Conservation (phyloP, 2,797 vertebrate genomes). For the Melanotaenia pygmaea region DNA sequence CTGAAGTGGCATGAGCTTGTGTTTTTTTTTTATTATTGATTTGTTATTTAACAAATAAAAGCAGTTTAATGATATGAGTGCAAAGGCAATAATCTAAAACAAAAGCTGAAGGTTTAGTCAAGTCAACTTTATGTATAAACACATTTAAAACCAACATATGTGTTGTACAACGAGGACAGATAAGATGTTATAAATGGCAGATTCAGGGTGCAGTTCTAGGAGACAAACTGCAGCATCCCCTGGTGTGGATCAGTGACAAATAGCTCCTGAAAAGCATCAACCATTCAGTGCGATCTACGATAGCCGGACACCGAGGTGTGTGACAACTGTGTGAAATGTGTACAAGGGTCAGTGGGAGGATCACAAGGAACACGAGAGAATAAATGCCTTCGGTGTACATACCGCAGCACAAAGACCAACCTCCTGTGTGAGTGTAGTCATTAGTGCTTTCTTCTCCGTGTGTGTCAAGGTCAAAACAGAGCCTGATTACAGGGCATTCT, state of each 20-base stretch:
- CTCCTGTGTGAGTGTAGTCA: constrained; percentile 73
- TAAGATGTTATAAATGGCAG: neutral
- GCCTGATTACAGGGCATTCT: constrained; percentile 81
- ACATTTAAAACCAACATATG: no score
- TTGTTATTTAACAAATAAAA: neutral
- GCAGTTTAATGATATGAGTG: neutral
- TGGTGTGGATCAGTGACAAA: constrained; percentile 52
- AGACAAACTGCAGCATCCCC: constrained; percentile 38
- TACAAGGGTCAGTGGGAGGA: constrained; percentile 74
- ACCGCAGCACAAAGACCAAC: constrained; percentile 70
- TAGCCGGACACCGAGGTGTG: constrained; percentile 65
- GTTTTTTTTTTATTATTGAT: no score
- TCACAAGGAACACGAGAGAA: constrained; percentile 49
- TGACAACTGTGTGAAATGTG: constrained; percentile 75
- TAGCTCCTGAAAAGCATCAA: constrained; percentile 62
- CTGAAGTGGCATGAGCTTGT: no score
- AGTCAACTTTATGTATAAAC: no score
- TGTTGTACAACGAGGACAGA: neutral
- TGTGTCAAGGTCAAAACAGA: constrained; percentile 83
- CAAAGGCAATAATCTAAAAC: neutral
- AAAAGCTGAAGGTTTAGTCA: neutral
- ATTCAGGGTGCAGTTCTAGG: constrained; percentile 21
- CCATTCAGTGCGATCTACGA: constrained; percentile 61
- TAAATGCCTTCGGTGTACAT: constrained; percentile 75
- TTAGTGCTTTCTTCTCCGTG: constrained; percentile 79